These are phyloP conservation scores for Palythoa grandis DNA, from an alignment of 92 coral and sea anemone species.

Conservation along the genomic window DNA sequence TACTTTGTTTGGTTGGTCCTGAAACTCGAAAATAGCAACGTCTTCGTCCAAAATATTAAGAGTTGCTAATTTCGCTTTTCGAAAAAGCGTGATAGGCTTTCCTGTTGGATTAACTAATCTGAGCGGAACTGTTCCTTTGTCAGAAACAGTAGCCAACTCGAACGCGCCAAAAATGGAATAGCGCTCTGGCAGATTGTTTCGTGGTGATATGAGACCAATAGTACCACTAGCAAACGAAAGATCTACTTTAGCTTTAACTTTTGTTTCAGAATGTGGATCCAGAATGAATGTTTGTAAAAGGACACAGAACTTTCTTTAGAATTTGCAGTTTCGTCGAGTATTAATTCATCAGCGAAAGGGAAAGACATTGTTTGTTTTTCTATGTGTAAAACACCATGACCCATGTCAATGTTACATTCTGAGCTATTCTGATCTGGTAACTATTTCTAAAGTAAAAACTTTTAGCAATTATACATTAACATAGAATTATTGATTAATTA, in stretches of 20 bases:
- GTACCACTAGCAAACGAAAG: conserved; percentile 18
- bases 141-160: conserved; percentile 28
- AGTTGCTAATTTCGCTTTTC: conserved; percentile 44
- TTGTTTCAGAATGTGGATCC: not conserved
- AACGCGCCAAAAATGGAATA: conserved; percentile 50
- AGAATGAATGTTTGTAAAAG: not conserved
- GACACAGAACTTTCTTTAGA: not conserved
- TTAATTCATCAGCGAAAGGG: conserved; percentile 1
- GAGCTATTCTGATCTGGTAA: conserved; percentile 80
- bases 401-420: conserved; percentile 45
- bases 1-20: not conserved
- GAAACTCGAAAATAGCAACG: not conserved
- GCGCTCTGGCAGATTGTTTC: not conserved
- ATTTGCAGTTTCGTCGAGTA: not conserved
- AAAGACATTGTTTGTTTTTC: not conserved
- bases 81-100: conserved; percentile 36
- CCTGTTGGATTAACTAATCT: conserved; percentile 52
- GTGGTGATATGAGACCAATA: conserved; percentile 13
- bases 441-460: not conserved
- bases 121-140: conserved; percentile 47
- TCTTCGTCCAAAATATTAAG: conserved; percentile 17
- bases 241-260: not conserved
- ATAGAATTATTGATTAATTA: no score
- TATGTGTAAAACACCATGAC: not conserved
- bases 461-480: no score